Base-by-base conservation (phyloP, 35 echinoderm and acorn worm species). In the Strongylocentrotus purpuratus region DNA sequence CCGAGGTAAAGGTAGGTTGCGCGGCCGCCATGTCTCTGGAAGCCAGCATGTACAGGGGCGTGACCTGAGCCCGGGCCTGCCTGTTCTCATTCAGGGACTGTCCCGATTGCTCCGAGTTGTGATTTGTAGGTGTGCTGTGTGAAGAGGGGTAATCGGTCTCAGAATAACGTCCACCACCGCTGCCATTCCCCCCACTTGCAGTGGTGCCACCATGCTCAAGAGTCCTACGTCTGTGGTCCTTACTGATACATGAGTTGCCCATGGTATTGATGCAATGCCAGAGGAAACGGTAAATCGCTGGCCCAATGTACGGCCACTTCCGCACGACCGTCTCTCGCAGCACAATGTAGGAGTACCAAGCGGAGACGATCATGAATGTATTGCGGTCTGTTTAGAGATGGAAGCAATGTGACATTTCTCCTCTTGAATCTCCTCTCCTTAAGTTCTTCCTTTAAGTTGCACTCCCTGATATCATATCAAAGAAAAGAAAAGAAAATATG, bases 231-330 rank as follows among this genome's bases (percentile, higher is more conserved):
- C 95, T 96, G 93, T 94, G 95, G 35, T 96, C 92, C 85, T 96
- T 96, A 88, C 95, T 96, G 17, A 96, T 87, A 47, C 95, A 96
- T 48, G 95, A 96, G 86, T 88, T 96, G n/a, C 95, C 95, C 95
- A 96, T 96, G 95, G 28, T 94, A 78, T 78, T 78, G 85, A 88
- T 35, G 65, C 94, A 86, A 45, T 92, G 46, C 52, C 85, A 46
- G 22, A 94, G 71, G 31, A 96, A 85, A 78, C 92, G 32, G 31
- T 85, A 46, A 94, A 96, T 18, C n/a, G 70, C 85, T 12, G 65
- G 46, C n/a, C 65, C 71, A 14, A 96, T 33, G 45, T 41, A 17
- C 31, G 85, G 71, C 32, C 78, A 85, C 65, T 86, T 31, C 52
- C 61, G 92, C 35, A 71, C 92, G n/a, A 94, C 65, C 33, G 93